Evolutionary conservation across 1,140 invertebrate genomes (phyloP).

Genomic region (Eumeta japonica): DNA sequence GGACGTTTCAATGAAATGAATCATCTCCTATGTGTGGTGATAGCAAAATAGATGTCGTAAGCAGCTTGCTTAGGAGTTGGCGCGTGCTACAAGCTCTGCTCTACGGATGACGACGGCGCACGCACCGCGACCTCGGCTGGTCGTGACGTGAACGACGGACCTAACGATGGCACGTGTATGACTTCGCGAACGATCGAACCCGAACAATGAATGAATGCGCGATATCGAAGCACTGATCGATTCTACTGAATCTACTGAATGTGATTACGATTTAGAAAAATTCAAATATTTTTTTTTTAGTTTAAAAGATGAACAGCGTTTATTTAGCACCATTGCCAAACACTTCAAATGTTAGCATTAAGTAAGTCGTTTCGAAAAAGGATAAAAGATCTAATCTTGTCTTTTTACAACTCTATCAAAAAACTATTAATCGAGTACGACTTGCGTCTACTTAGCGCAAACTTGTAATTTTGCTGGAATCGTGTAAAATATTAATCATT

Average conservation of each 20-base stretch:
- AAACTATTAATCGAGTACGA: no score
- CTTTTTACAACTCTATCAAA: constrained; percentile 31
- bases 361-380: constrained; percentile 23
- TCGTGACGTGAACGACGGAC: no score
- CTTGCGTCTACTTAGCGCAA: no score
- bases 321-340: constrained; percentile 46
- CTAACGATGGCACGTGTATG: constrained; percentile 53
- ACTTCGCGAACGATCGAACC: constrained; percentile 25
- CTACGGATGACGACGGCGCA: constrained; percentile 34
- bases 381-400: constrained; percentile 33
- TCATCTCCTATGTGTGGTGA: not conserved
- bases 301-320: no score
- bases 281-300: no score
- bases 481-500: not conserved
- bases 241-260: no score
- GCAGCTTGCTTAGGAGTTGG: constrained; percentile 40
- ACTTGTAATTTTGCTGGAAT: no score
- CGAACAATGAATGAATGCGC: constrained; percentile 22
- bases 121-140: no score
- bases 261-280: no score
- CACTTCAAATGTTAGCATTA: constrained; percentile 31
- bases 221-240: constrained; percentile 35
- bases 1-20: no score
- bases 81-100: constrained; percentile 41
- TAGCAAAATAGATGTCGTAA: constrained; percentile 1